Percentiles rank a stretch among this genome's conserved stretches.
phyloP scores from a whole-genome alignment of 2,888 invertebrate genomes.

The Sinotaia quadrata region DNA sequence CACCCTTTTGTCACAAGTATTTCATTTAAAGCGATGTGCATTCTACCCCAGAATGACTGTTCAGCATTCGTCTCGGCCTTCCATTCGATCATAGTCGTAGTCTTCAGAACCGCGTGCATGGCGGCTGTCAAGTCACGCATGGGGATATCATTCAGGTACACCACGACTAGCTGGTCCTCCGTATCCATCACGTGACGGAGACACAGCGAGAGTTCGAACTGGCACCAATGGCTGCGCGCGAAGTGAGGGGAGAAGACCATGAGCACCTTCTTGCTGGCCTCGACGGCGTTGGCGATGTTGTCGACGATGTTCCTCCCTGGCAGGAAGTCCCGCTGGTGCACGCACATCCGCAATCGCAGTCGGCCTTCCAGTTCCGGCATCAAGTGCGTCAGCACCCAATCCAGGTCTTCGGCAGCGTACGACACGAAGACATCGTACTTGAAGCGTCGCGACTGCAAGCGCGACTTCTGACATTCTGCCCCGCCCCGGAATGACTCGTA shows the following conservation, averaged over 20 bases:
- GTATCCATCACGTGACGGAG: constrained; percentile 19
- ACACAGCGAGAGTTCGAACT: constrained; percentile 38
- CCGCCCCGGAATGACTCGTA: constrained; percentile 45
- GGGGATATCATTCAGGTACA: constrained; percentile 80
- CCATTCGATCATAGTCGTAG: constrained; percentile 75
- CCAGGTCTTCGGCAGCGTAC: constrained; percentile 79
- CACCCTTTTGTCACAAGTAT: too few relatives aligned
- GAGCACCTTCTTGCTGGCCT: constrained; percentile 78
- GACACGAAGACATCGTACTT: constrained; percentile 81
- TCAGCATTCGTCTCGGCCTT: not conserved
- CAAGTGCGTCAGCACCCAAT: constrained; percentile 79
- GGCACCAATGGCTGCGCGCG: constrained; percentile 45
- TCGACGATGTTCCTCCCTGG: constrained; percentile 81
- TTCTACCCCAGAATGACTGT: not conserved
- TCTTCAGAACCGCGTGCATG: constrained; percentile 79
- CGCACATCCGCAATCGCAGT: constrained; percentile 73
- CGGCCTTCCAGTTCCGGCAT: constrained; percentile 77
- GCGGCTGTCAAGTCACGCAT: constrained; percentile 77
- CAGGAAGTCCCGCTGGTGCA: constrained; percentile 83
- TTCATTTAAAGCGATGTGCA: not conserved
- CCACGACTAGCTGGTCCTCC: constrained; percentile 74
- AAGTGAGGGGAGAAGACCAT: constrained; percentile 77
- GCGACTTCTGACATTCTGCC: not conserved
- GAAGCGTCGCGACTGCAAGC: constrained; percentile 39
- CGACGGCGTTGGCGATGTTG: constrained; percentile 82